These are phyloP conservation scores for Cheilosia grossa DNA, from an alignment of 2,888 invertebrate genomes.

Conservation along the genomic window DNA sequence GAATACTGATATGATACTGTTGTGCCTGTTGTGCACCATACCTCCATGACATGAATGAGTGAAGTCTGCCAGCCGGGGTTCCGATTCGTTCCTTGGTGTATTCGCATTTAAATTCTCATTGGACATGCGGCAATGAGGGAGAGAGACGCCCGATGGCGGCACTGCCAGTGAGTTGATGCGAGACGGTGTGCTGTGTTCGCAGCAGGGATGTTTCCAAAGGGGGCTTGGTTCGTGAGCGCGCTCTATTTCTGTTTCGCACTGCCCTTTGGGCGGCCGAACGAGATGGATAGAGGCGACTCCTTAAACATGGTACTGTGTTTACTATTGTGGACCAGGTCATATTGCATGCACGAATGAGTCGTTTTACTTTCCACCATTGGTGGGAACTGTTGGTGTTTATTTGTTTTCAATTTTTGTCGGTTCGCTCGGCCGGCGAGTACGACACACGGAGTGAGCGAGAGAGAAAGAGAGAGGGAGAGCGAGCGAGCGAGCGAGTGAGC, in stretches of 20 bases:
- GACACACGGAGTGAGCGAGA: neutral
- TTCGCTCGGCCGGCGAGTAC: neutral
- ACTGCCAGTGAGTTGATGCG: neutral
- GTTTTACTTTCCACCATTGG: conserved; percentile 69
- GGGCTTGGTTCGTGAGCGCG: conserved; percentile 40
- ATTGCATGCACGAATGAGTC: conserved; percentile 71
- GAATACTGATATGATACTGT: conserved; percentile 65
- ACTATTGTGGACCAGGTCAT: conserved; percentile 57
- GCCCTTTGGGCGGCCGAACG: neutral
- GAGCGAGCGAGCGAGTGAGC: neutral
- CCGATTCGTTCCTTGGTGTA: conserved; percentile 55
- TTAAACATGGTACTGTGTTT: conserved; percentile 30
- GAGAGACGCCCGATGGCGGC: neutral
- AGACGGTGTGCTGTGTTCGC: neutral
- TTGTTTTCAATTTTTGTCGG: conserved; percentile 33
- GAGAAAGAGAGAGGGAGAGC: neutral
- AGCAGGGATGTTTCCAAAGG: conserved; percentile 26
- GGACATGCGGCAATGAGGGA: conserved; percentile 36
- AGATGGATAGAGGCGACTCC: neutral
- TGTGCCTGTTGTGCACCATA: conserved; percentile 50
- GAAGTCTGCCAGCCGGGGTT: conserved; percentile 39
- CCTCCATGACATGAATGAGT: conserved; percentile 62
- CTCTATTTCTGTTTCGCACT: conserved; percentile 1
- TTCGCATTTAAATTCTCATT: conserved; percentile 58
- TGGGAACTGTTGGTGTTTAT: conserved; percentile 53